phyloP scores from a whole-genome alignment of 1,140 invertebrate species.

The Phenacoccus solenopsis region DNA sequence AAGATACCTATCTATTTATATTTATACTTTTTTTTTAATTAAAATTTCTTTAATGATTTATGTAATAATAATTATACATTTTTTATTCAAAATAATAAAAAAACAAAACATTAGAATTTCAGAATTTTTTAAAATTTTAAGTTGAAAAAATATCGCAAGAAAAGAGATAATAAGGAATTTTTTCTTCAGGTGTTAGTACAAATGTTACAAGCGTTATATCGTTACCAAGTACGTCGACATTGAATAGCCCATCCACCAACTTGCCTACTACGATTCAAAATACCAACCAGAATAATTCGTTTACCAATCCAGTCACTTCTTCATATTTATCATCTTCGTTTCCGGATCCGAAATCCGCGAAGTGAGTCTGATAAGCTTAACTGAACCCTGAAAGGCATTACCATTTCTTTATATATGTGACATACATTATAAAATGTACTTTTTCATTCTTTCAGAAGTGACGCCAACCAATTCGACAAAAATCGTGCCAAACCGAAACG shows the following conservation, averaged over 20 bases:
- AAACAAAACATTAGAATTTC: too few relatives aligned
- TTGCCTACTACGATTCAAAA: not conserved
- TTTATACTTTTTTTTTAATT: too few relatives aligned
- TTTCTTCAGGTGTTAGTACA: not conserved
- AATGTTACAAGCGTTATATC: conserved; percentile 3
- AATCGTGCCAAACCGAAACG: not conserved
- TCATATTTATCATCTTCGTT: not conserved
- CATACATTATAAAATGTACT: not conserved
- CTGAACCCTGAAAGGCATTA: too few relatives aligned
- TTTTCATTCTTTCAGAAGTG: not conserved
- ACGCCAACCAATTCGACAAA: not conserved
- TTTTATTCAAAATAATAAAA: too few relatives aligned
- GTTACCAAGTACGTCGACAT: not conserved
- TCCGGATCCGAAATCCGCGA: not conserved
- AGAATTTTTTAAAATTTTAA: too few relatives aligned
- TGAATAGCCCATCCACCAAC: not conserved
- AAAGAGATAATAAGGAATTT: not conserved
- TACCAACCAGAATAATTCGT: not conserved
- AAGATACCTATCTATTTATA: too few relatives aligned
- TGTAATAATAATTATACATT: too few relatives aligned
- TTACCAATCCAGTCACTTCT: not conserved
- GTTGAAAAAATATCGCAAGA: too few relatives aligned
- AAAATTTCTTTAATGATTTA: too few relatives aligned
- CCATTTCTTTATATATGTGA: too few relatives aligned
- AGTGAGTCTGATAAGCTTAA: too few relatives aligned